phyloP scores from a whole-genome alignment of 1,140 invertebrate genomes.

The Orius insidiosus region DNA sequence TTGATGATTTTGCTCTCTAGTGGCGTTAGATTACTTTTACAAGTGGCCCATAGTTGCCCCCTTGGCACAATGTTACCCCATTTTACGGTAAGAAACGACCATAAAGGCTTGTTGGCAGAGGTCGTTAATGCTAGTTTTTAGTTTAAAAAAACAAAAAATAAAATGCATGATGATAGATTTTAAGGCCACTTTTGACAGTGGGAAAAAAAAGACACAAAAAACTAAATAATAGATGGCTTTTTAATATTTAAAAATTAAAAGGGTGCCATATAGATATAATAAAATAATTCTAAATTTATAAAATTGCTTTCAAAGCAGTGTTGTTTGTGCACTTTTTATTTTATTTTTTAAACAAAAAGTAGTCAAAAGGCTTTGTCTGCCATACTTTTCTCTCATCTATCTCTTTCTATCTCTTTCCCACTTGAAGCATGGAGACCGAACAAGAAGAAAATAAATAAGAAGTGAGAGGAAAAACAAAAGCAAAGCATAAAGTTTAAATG shows the following conservation, averaged over 20 bases:
- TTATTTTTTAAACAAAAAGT: background rate
- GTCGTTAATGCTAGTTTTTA: slow-evolving; percentile 11
- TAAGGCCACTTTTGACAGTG: background rate
- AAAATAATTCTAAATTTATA: too few species aligned
- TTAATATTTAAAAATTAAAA: too few species aligned
- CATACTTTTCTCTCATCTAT: slow-evolving; percentile 5
- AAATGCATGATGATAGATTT: background rate
- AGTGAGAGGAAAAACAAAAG: too few species aligned
- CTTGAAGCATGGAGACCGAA: background rate
- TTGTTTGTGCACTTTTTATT: slow-evolving; percentile 8
- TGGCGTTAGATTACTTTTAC: too few species aligned
- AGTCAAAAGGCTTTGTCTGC: slow-evolving; percentile 5
- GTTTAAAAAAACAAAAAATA: background rate
- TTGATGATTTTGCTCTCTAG: too few species aligned
- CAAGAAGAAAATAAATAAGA: too few species aligned
- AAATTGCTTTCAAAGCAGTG: slow-evolving; percentile 7
- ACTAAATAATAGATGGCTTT: too few species aligned
- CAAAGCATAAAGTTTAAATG: too few species aligned
- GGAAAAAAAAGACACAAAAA: background rate
- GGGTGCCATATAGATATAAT: too few species aligned
- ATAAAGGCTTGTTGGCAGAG: slow-evolving; percentile 20
- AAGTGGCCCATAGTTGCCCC: too few species aligned
- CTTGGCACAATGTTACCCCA: too few species aligned
- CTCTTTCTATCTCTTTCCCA: slow-evolving; percentile 4
- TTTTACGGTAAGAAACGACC: too few species aligned